Base-by-base conservation (phyloP, 1,140 invertebrate genomes). In the Archivesica marissinica region DNA sequence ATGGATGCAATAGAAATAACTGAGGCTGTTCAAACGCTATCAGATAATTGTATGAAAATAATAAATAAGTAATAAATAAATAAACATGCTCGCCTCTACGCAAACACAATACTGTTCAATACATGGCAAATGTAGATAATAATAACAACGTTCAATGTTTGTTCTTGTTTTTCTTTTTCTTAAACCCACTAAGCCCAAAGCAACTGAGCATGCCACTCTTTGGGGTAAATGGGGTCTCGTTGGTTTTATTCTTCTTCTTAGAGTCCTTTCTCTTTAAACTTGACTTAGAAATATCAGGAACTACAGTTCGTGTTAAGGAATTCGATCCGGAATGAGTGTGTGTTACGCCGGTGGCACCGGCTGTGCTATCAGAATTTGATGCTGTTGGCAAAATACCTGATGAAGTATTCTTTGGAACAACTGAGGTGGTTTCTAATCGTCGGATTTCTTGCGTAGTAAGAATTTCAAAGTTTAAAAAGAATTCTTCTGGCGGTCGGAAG, bases 201-300 rank as follows among this genome's bases (percentile, higher is more conserved):
- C 77, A 80, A n/a, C 77, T 68, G 3, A 80, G 38, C 59, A 80
- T 68, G 11, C 56, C 52, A 30, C 28, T 41, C 61, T 68, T 78
- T 52, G 56, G 77, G 7, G 56, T 64, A 20, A 80, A n/a, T 25
- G 77, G 56, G 38, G 59, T 61, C 7, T 80, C 77, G 25, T 80
- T 80, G 25, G 52, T 30, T 68, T 80, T 80, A 44, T 68, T 35
- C 52, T 80, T 80, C 33, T 80, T 80, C 39, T 80, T 80, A 44
- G 77, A 80, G 59, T 80, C 77, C 39, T 80, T 80, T 80, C 77
- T 80, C 61, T 66, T 80, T 52, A 80, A 80, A 50, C 77, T 80
- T 28, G 77, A 80, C 30, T 80, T 80, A 15, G 59, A 47, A 35
- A 80, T 80, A 25, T 80, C 77, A 20, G 77, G 59, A 33, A 80